These are phyloP conservation scores for Trypoxylon attenuatum DNA, from an alignment of 2,888 invertebrate species.

Conservation along the genomic window DNA sequence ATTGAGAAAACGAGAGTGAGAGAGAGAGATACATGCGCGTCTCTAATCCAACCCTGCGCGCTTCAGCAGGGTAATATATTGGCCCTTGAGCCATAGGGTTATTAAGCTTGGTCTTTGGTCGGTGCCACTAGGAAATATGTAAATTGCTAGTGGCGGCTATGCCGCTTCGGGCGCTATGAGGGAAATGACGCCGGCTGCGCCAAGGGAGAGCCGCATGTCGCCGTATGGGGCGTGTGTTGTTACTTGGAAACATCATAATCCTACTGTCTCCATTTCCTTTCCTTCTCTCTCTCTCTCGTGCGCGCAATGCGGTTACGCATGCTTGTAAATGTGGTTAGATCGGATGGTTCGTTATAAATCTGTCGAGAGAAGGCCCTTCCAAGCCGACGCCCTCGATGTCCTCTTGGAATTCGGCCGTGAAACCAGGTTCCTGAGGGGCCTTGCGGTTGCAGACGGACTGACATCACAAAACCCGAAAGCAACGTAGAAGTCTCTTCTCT, in stretches of 20 bases:
- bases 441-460: conserved; percentile 17
- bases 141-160: conserved; percentile 8
- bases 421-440: conserved; percentile 33
- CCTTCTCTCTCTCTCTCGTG: no score
- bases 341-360: conserved; percentile 53
- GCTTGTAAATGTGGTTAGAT: no score
- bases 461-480: neutral
- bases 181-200: conserved; percentile 5
- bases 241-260: conserved; percentile 70
- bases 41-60: neutral
- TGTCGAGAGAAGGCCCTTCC: conserved; percentile 34
- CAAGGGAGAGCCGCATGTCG: conserved; percentile 37
- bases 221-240: conserved; percentile 43
- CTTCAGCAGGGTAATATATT: neutral
- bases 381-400: conserved; percentile 38
- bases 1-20: no score
- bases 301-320: no score
- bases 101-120: neutral
- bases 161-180: conserved; percentile 31
- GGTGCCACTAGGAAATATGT: conserved; percentile 5
- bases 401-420: conserved; percentile 49
- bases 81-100: conserved; percentile 1
- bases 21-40: neutral
- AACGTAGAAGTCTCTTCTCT: no score
- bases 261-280: conserved; percentile 23